Base-by-base conservation (phyloP, 1,140 invertebrate species). In the Drosophila nasuta region DNA sequence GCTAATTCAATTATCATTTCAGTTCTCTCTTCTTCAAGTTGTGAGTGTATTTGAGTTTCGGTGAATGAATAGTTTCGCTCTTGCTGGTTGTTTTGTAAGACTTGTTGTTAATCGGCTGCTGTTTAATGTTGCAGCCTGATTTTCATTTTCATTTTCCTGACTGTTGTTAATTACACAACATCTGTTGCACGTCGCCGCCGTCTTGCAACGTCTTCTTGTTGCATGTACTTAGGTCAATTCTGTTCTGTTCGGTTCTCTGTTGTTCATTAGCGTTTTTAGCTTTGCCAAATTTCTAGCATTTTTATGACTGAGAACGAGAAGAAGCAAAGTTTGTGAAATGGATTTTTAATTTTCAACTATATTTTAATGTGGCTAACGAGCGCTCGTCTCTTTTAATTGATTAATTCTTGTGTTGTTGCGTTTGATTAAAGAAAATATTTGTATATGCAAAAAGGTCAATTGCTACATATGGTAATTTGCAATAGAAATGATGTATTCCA, bases 291-390 rank as follows among this genome's bases (percentile, higher is more conserved):
- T 56, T 45, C 17, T 35, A 30, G 25, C 51, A 63, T 52, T 64
- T 56, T 65, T 57, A 64, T 70, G 17, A 35, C 30, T 33, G 45
- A 38, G 35, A 45, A 13, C 76, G 43, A 67, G 33, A 33, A 10
- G 7, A 59, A 46, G 52, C 25, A 13, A 20, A 11, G 49, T 68
- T 57, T 35, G 65, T 65, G 58, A 87, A 87, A 87, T 87, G 83
- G 83, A 87, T 87, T 83, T 87, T 87, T 80, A 88, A 87, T 87
- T 88, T 88, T 69, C 83, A 87, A 87, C 83, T 87, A 87, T 87
- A 87, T 71, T 89, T 87, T 88, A 83, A 88, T 88, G 72, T 81
- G 69, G 79, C 72, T 82, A 86, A 87, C 82, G 80, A 83, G 83
- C 83, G 70, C 65, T 78, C 69, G 72, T 82, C 73, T 87, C 33